Conservation (phyloP, 2,113 vertebrate genomes). For the Paratilapia polleni region DNA sequence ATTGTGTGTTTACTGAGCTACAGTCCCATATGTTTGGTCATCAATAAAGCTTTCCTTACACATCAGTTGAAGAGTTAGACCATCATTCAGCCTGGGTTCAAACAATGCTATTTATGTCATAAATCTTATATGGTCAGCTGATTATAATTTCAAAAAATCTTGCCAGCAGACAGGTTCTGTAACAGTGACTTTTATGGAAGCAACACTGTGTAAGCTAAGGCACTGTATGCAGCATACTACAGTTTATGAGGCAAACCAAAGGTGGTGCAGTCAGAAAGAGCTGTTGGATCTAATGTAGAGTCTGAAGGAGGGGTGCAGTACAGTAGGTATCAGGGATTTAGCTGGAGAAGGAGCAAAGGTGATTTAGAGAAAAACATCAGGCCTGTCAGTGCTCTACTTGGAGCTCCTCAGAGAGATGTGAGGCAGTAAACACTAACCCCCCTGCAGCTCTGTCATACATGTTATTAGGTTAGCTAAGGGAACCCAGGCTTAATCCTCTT, state of each 20-base stretch:
- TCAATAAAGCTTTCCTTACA: background rate
- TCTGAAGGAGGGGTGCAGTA: slow-evolving; percentile 18
- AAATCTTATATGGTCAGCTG: background rate
- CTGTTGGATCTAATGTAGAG: background rate
- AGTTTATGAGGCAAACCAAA: background rate
- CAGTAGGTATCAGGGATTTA: slow-evolving; percentile 54
- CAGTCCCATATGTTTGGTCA: background rate
- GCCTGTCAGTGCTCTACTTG: slow-evolving; percentile 26
- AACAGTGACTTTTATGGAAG: background rate
- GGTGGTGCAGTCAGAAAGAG: slow-evolving; percentile 29
- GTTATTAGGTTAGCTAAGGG: slow-evolving; percentile 65
- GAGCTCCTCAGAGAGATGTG: slow-evolving; percentile 55
- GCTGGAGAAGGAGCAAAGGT: slow-evolving; percentile 54
- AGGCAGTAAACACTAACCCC: slow-evolving; percentile 70
- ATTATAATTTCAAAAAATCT: background rate
- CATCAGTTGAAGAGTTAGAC: background rate
- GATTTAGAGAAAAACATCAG: slow-evolving; percentile 51
- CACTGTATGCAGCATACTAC: background rate
- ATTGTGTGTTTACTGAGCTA: background rate
- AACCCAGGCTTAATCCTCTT: slow-evolving; percentile 68
- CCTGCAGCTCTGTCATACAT: slow-evolving; percentile 70
- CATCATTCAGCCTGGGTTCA: background rate
- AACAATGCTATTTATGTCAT: background rate
- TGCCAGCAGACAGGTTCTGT: background rate
- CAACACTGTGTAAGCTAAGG: background rate